Percentiles rank a stretch among this genome's conserved stretches.
Conservation (phyloP, 2,888 invertebrate genomes). For the Mythimna lalbum region DNA sequence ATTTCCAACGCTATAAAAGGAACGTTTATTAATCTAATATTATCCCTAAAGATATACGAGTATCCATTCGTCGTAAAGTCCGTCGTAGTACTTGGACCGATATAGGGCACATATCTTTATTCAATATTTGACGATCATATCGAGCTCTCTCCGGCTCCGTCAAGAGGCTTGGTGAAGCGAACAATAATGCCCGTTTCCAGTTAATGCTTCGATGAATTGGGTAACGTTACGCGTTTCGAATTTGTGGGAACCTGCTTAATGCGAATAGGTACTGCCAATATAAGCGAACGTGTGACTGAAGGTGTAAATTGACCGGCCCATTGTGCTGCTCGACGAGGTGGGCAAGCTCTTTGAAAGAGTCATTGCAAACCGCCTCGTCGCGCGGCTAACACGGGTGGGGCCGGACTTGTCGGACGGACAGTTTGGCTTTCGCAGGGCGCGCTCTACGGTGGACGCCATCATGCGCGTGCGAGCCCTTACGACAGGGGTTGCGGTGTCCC, state of each 20-base stretch:
- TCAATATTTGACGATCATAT: conserved; percentile 81
- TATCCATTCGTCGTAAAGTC: conserved; percentile 14
- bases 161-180: conserved; percentile 76
- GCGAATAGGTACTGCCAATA: conserved; percentile 70
- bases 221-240: conserved; percentile 72
- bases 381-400: too few species aligned
- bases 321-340: too few species aligned
- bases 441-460: too few species aligned
- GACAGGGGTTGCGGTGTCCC: too few species aligned
- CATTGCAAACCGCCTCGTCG: too few species aligned
- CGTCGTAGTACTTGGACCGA: conserved; percentile 7
- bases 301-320: conserved; percentile 50
- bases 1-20: conserved; percentile 3
- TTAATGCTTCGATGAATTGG: conserved; percentile 81
- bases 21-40: conserved; percentile 21
- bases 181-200: conserved; percentile 82
- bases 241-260: conserved; percentile 75
- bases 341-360: too few species aligned
- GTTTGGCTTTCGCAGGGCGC: too few species aligned
- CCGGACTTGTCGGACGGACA: too few species aligned
- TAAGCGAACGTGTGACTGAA: conserved; percentile 60
- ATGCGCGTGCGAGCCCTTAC: too few species aligned
- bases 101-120: conserved; percentile 66
- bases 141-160: conserved; percentile 68
- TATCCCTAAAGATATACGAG: conserved; percentile 20